These are phyloP conservation scores for Enteromius fasciolatus DNA, from an alignment of 2,797 vertebrate genomes.

Conservation along the genomic window DNA sequence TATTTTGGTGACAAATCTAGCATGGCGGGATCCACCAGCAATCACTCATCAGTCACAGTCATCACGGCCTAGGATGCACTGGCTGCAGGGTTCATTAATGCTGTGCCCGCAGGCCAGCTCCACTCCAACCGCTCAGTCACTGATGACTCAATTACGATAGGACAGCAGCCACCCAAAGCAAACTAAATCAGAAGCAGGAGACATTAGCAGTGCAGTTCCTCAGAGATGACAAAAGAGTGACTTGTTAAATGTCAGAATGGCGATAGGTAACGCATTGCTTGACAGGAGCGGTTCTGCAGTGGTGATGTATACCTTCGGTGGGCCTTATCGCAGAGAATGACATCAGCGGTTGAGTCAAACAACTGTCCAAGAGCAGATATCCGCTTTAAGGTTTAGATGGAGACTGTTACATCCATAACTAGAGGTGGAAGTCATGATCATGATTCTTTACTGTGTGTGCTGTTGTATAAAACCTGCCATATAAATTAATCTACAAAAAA, in stretches of 20 bases:
- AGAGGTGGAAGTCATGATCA: not conserved
- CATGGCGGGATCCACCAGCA: constrained; percentile 47
- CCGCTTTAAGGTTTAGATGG: not conserved
- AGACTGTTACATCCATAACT: not conserved
- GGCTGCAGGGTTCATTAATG: constrained; percentile 54
- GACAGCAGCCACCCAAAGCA: constrained; percentile 50
- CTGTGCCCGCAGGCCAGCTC: constrained; percentile 45
- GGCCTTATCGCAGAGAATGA: constrained; percentile 21
- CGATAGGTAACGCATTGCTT: constrained; percentile 23
- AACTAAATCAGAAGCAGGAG: constrained; percentile 57
- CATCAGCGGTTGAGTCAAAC: constrained; percentile 22
- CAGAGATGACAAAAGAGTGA: constrained; percentile 44
- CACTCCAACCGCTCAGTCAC: constrained; percentile 32
- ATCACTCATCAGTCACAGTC: constrained; percentile 60
- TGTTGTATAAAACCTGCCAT: not conserved
- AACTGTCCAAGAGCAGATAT: not conserved
- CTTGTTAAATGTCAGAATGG: constrained; percentile 28
- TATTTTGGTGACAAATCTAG: constrained; percentile 61
- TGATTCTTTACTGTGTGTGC: not conserved
- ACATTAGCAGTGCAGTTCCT: constrained; percentile 50
- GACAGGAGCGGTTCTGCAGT: not conserved
- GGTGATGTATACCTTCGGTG: constrained; percentile 2
- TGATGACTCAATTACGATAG: constrained; percentile 63
- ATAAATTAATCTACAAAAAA: not conserved
- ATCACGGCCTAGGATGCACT: constrained; percentile 26